phyloP scores from a whole-genome alignment of 1,140 invertebrate genomes.

The Pararge aegeria region DNA sequence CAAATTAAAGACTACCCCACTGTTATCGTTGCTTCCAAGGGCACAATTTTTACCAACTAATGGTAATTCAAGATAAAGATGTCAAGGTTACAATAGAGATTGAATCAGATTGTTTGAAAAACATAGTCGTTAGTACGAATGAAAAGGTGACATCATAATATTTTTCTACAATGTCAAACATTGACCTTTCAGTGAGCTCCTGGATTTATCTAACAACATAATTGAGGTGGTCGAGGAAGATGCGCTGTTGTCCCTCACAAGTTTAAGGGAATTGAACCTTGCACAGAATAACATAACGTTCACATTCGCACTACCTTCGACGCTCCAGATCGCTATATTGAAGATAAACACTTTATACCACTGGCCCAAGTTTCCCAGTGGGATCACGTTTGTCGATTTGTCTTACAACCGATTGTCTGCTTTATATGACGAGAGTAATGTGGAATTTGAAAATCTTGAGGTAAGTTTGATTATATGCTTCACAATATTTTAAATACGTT shows the following conservation, averaged over 20 bases:
- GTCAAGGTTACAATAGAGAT: neutral
- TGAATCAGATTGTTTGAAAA: neutral
- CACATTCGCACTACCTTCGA: conserved; percentile 52
- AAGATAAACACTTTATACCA: conserved; percentile 65
- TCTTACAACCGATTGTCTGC: conserved; percentile 65
- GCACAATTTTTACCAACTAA: too few relatives aligned
- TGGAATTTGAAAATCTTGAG: conserved; percentile 65
- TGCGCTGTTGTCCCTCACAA: conserved; percentile 52
- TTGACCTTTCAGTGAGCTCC: conserved; percentile 57
- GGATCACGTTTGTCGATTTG: conserved; percentile 69
- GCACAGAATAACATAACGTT: conserved; percentile 71
- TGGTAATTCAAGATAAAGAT: too few relatives aligned
- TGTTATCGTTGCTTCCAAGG: too few relatives aligned
- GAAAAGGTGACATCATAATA: conserved; percentile 1
- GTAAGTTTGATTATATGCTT: too few relatives aligned
- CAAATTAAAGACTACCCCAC: too few relatives aligned
- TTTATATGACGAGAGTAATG: conserved; percentile 55
- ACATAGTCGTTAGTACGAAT: neutral
- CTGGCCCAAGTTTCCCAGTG: conserved; percentile 64
- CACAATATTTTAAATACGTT: too few relatives aligned
- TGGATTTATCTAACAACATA: conserved; percentile 72
- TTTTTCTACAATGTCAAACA: conserved; percentile 10
- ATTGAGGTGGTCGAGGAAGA: conserved; percentile 68
- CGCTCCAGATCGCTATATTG: conserved; percentile 58
- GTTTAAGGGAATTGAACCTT: conserved; percentile 67